Evolutionary conservation across 2,888 invertebrate genomes (phyloP), one percentile per base, ranked within the genome.

Genomic region (Taphrorychus bicolor): DNA sequence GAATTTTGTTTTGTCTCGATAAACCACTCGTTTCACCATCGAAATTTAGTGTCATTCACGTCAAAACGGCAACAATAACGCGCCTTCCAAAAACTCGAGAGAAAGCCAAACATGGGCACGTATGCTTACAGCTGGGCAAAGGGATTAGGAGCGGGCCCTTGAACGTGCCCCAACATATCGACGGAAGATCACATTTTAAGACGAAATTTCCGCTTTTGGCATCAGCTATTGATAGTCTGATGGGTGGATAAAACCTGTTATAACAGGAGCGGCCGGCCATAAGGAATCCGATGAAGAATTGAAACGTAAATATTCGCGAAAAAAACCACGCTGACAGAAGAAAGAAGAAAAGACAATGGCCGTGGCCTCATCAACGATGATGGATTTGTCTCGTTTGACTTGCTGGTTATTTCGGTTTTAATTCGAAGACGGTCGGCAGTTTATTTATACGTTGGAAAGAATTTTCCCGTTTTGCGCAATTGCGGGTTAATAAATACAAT

Each of bases 111-210:
- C 53, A 16, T 21, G 41, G 49, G 49, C 65, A 70, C 69, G 54
- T 65, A 49, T 65, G 69, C 5, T 7, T 71, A 71, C 74, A 74
- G 72, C 75, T 75, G 75, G 70, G 71, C 66, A 63, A 49, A 52
- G 52, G 72, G 74, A 75, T 75, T 75, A 75, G 73, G 69, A 66
- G 52, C 58, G 71, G 66, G 51, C 51, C 71, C 69, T 71, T 73
- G 73, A 73, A 75, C 76, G 76, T 76, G 76, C 74, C 73, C 71
- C 71, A 71, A 73, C 74, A 75, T 76, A 73, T 73, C 71, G 72
- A 73, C 72, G 49, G 56, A 69, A 74, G 74, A 76, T 76, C 76
- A 75, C 21, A 16, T 48, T 53, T 48, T 45, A 59, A 52, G 66
- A 66, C 59, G 23, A 54, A 54, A 54, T 66, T 66, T 59, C 53